phyloP scores from a whole-genome alignment of 2,797 vertebrate species.

The Tokudaia muenninki region DNA sequence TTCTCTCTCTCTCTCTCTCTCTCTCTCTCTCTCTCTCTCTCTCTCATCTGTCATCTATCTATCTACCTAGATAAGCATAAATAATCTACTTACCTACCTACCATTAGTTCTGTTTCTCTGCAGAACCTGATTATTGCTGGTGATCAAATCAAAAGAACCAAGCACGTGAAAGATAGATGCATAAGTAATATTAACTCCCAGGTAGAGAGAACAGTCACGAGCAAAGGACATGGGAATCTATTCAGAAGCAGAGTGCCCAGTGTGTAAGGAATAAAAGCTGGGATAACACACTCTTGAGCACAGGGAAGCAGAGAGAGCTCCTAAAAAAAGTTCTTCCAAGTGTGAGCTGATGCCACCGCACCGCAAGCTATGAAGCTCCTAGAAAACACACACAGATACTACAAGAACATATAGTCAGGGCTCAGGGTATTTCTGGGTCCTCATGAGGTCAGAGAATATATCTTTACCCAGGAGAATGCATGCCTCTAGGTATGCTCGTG shows the following conservation, averaged over 20 bases:
- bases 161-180: not conserved
- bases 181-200: not conserved
- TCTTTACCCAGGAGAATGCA: not conserved
- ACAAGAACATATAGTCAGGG: not conserved
- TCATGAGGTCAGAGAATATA: not conserved
- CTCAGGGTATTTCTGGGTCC: not conserved
- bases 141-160: not conserved
- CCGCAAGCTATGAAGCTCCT: not conserved
- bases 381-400: not conserved
- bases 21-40: not conserved
- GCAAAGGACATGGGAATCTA: not conserved
- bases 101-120: not conserved
- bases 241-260: not conserved
- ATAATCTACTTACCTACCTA: not conserved
- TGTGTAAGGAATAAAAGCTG: not conserved
- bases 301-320: not conserved
- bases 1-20: not conserved
- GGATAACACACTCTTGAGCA: not conserved
- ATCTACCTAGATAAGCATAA: no score
- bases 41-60: not conserved
- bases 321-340: not conserved
- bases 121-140: not conserved
- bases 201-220: not conserved
- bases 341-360: not conserved
- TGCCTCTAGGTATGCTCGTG: not conserved